A percentile compares a stretch with the other conserved stretches of the same genome.
These are phyloP conservation scores for Rapana venosa DNA, from an alignment of 2,888 invertebrate species.

Conservation along the genomic window DNA sequence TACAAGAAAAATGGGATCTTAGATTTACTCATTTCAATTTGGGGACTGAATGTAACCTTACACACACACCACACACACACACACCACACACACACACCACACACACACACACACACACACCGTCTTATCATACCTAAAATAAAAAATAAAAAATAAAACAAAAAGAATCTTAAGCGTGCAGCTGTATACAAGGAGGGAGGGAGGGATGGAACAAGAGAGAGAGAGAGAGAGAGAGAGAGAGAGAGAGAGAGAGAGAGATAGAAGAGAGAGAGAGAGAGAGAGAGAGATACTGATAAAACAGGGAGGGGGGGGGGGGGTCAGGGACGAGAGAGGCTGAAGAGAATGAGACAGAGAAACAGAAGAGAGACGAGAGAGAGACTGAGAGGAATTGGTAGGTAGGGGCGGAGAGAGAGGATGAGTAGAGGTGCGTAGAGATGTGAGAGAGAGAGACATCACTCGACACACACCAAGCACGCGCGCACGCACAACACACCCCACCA, in stretches of 20 bases:
- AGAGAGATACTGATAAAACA: too few relatives aligned
- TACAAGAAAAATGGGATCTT: too few relatives aligned
- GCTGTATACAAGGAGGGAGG: too few relatives aligned
- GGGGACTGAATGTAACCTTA: too few relatives aligned
- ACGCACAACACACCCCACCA: too few relatives aligned
- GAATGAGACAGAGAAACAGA: background rate
- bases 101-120: conserved; percentile 14
- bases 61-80: background rate
- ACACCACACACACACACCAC: conserved; percentile 13
- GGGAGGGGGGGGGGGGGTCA: background rate
- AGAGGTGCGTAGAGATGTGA: background rate
- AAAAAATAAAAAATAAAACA: too few relatives aligned
- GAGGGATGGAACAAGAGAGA: background rate
- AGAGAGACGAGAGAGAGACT: background rate
- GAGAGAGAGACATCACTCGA: background rate
- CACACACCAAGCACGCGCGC: too few relatives aligned
- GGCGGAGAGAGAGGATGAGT: background rate
- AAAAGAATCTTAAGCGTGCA: too few relatives aligned
- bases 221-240: background rate
- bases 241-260: background rate
- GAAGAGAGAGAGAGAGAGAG: background rate
- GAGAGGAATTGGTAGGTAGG: too few relatives aligned
- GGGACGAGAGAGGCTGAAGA: background rate
- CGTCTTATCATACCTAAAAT: background rate
- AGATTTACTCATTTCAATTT: too few relatives aligned